phyloP scores from a whole-genome alignment of 2,113 vertebrate species.

The Colaptes auratus region DNA sequence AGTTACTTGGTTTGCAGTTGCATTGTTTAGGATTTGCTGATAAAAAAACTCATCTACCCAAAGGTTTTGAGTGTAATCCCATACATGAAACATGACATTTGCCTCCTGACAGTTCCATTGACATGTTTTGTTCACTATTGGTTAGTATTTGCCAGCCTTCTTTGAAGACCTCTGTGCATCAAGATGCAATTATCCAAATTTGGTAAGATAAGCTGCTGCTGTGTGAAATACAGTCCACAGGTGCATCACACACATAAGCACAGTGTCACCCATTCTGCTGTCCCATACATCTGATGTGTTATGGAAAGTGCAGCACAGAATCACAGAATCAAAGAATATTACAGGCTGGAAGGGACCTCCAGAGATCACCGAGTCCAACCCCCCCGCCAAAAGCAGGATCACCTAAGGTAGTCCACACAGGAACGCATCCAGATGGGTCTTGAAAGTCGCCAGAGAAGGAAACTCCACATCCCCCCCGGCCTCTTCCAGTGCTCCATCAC shows the following conservation, averaged over 20 bases:
- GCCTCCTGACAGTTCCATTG: background rate
- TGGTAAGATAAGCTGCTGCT: background rate
- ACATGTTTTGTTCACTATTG: background rate
- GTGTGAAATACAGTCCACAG: background rate
- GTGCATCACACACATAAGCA: background rate
- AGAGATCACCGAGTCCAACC: too few species aligned
- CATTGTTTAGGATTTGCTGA: constrained; percentile 3
- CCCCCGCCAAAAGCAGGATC: too few species aligned
- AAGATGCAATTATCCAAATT: background rate
- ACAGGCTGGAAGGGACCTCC: too few species aligned
- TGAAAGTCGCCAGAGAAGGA: too few species aligned
- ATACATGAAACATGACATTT: background rate
- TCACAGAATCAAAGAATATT: background rate
- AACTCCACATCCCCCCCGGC: too few species aligned
- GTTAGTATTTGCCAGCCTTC: background rate
- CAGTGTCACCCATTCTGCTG: background rate
- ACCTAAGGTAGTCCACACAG: too few species aligned
- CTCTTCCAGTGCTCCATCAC: too few species aligned
- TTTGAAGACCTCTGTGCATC: background rate
- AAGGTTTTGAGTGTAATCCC: background rate
- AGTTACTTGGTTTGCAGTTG: constrained; percentile 47
- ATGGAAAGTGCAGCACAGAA: background rate
- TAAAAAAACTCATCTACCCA: background rate
- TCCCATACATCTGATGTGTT: background rate
- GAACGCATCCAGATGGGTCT: too few species aligned